Conservation (phyloP, 2,113 vertebrate species). For the Ammodytes marinus region DNA sequence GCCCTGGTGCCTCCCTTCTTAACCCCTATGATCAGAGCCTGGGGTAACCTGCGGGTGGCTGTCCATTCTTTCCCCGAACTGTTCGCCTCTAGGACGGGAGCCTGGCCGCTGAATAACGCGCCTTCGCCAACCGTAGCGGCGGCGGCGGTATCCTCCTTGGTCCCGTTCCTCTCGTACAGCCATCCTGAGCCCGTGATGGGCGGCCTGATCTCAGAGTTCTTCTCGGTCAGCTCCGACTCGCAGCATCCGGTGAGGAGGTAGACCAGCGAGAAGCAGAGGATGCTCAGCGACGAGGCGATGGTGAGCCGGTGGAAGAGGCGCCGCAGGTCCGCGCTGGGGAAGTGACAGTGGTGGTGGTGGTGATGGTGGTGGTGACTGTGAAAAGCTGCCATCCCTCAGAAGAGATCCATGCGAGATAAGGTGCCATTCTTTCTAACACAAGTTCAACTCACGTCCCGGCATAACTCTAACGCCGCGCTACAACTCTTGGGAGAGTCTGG, state of each 20-base stretch:
- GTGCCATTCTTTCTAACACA: constrained; percentile 82
- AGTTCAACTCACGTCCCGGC: constrained; percentile 61
- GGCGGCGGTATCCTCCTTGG: constrained; percentile 17
- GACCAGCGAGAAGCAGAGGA: constrained; percentile 81
- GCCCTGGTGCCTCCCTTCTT: constrained; percentile 88
- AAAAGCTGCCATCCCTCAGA: constrained; percentile 84
- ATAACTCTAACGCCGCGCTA: constrained; percentile 8
- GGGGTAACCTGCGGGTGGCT: constrained; percentile 81
- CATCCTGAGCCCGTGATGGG: constrained; percentile 59
- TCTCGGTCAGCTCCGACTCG: constrained; percentile 73
- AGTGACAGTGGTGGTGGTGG: constrained; percentile 49
- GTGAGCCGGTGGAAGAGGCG: constrained; percentile 81
- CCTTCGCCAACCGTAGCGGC: constrained; percentile 16
- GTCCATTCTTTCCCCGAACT: constrained; percentile 83
- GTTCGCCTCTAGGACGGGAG: constrained; percentile 63
- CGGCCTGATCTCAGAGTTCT: constrained; percentile 47
- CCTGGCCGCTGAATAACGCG: constrained; percentile 17
- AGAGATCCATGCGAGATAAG: constrained; percentile 46
- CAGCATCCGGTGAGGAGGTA: constrained; percentile 82
- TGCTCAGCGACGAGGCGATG: constrained; percentile 80
- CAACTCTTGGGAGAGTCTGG: constrained; percentile 37
- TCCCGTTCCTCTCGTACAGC: constrained; percentile 67
- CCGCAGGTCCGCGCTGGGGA: constrained; percentile 71
- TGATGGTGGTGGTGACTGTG: constrained; percentile 51
- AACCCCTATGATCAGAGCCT: constrained; percentile 87